These are phyloP conservation scores for Megaptera novaeangliae DNA, from an alignment of 2,113 vertebrate species.

Conservation along the genomic window DNA sequence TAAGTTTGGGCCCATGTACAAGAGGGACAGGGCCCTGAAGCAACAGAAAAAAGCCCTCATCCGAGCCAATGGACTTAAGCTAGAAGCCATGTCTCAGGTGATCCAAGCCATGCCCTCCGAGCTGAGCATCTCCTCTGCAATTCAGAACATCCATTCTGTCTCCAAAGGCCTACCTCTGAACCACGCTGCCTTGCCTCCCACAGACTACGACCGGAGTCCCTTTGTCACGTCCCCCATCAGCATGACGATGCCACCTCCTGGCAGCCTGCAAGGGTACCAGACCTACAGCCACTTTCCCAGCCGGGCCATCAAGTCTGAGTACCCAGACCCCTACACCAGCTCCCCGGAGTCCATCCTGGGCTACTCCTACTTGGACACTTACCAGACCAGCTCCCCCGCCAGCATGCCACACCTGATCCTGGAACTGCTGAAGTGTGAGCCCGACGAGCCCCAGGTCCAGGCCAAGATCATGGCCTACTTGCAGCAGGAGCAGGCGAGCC, in stretches of 20 bases:
- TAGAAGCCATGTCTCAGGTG: slow-evolving; percentile 98
- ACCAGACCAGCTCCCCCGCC: slow-evolving; percentile 92
- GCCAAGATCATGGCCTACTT: slow-evolving; percentile 94
- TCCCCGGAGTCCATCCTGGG: slow-evolving; percentile 98
- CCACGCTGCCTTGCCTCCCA: slow-evolving; percentile 94
- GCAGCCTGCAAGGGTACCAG: slow-evolving; percentile 96
- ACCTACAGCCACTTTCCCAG: slow-evolving; percentile 95
- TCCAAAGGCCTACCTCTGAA: slow-evolving; percentile 97
- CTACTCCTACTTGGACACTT: slow-evolving; percentile 94
- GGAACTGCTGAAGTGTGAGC: slow-evolving; percentile 98
- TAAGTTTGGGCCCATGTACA: slow-evolving; percentile 99
- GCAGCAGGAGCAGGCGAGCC: slow-evolving; percentile 96
- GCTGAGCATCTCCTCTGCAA: slow-evolving; percentile 96
- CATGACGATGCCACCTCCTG: slow-evolving; percentile 98
- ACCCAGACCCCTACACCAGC: slow-evolving; percentile 97
- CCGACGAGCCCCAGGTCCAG: slow-evolving; percentile 96
- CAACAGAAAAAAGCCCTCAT: slow-evolving; percentile 99
- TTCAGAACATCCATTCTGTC: slow-evolving; percentile 97
- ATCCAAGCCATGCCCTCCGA: slow-evolving; percentile 97
- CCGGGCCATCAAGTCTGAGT: slow-evolving; percentile 98
- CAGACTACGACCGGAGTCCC: slow-evolving; percentile 97
- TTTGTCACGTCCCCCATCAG: slow-evolving; percentile 98
- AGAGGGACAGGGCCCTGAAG: slow-evolving; percentile 96
- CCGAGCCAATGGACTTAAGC: slow-evolving; percentile 97
- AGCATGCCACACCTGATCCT: slow-evolving; percentile 95